Base-by-base conservation (phyloP, 2,797 vertebrate genomes). In the Epinephelus coioides region DNA sequence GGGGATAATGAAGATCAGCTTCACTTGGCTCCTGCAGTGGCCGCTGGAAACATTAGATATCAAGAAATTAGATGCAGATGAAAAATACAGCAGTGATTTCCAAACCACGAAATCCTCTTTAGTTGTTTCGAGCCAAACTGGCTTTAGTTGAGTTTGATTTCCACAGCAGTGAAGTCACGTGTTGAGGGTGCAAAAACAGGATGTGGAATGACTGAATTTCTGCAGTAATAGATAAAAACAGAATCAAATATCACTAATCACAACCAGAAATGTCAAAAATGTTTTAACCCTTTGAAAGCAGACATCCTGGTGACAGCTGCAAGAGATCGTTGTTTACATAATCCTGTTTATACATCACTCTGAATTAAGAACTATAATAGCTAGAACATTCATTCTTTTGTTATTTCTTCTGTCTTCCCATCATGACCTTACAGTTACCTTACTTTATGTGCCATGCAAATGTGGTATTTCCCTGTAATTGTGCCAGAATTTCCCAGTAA, bases 31-130 rank as follows among this genome's bases (percentile, higher is more conserved):
- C 59, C 54, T 67, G 18, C 30, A 4, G 61, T 18, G 46, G 71
- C 75, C 47, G 47, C 72, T 85, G 72, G 69, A 81, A 83, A 79
- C 61, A 3, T 43, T 12, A 21, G 6, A 65, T 13, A 19, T 55
- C 18, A 51, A 25, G 17, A 62, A 73, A 86, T 53, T 6, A 40
- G 55, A 72, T 66, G 50, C 82, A 76, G 84, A 85, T 81, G 79
- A 30, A 38, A 14, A 8, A 9, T 0, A 25, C 34, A 18, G 7
- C 18, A 3, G 17, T 19, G 51, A 61, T 61, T 59, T 53, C 9
- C 40, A 21, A 4, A 69, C 21, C 73, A 76, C 60, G 40, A 55
- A 74, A 67, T 13, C 4, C 1, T 65, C 18, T 14, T 0, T 1
- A 21, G 44, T 63, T 27, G 25, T 34, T 69, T 65, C n/a, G 14